A percentile compares a stretch with the other conserved stretches of the same genome.
These are phyloP conservation scores for Myripristis murdjan DNA, from an alignment of 2,797 vertebrate species.

Conservation along the genomic window DNA sequence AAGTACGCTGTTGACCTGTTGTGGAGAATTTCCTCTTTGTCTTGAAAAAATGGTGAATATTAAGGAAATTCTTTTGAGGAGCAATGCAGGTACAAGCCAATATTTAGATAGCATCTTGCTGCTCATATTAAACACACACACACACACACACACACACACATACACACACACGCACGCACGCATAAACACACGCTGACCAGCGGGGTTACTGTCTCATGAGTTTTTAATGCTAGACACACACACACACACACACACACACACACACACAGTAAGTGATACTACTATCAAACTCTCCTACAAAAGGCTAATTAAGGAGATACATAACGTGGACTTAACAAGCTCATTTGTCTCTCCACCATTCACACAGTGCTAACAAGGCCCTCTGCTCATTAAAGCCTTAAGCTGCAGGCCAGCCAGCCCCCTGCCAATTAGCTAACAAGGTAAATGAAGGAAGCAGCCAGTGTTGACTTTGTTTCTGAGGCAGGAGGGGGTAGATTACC, in stretches of 20 bases:
- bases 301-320: conserved; percentile 78
- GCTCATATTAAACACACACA: neutral
- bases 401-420: conserved; percentile 68
- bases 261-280: conserved; percentile 35
- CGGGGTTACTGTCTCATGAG: no score
- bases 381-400: conserved; percentile 77
- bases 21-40: no score
- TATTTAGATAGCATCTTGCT: no score
- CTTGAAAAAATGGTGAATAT: no score
- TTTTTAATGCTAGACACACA: no score
- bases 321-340: conserved; percentile 74
- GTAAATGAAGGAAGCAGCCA: conserved; percentile 72
- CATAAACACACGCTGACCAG: no score
- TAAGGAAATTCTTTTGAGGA: no score
- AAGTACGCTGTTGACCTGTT: no score
- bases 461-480: conserved; percentile 66
- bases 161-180: neutral
- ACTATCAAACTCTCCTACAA: conserved; percentile 69
- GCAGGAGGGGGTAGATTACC: conserved; percentile 69
- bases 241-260: neutral
- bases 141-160: no score
- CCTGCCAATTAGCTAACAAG: conserved; percentile 73
- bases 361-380: conserved; percentile 71
- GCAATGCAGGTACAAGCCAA: no score
- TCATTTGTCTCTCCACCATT: conserved; percentile 73